A percentile compares a stretch with the other conserved stretches of the same genome.
These are phyloP conservation scores for Saccostrea glomerata DNA, from an alignment of 1,140 invertebrate genomes.

Conservation along the genomic window DNA sequence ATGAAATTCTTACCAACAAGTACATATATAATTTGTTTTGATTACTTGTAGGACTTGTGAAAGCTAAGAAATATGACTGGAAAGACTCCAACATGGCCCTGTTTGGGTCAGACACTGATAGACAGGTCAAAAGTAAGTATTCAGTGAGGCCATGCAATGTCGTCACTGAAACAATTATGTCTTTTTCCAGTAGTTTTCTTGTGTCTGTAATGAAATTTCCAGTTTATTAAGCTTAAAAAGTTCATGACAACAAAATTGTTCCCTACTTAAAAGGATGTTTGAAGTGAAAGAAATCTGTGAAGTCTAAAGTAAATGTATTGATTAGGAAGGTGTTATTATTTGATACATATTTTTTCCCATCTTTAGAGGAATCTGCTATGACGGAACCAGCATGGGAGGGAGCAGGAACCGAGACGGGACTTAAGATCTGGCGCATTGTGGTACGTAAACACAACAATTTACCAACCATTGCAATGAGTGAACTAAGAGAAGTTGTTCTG, in stretches of 20 bases:
- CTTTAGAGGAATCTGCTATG: conserved; percentile 74
- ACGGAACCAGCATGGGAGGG: conserved; percentile 78
- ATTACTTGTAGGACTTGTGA: conserved; percentile 63
- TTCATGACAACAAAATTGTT: too few relatives aligned
- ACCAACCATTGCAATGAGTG: too few relatives aligned
- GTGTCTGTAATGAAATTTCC: too few relatives aligned
- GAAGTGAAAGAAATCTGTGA: too few relatives aligned
- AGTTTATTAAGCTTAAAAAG: too few relatives aligned
- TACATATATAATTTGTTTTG: conserved; percentile 5
- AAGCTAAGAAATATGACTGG: conserved; percentile 76
- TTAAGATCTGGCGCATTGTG: conserved; percentile 80
- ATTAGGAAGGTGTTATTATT: too few relatives aligned
- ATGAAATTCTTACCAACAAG: too few relatives aligned
- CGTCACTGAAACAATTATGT: neutral
- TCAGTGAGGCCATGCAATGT: neutral
- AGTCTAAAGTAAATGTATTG: too few relatives aligned
- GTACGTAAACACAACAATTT: conserved; percentile 57
- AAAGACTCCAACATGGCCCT: conserved; percentile 76
- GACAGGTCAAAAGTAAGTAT: conserved; percentile 73
- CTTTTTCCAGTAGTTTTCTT: too few relatives aligned
- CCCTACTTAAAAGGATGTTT: too few relatives aligned
- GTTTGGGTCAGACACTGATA: conserved; percentile 74
- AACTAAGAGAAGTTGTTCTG: too few relatives aligned
- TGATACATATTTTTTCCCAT: neutral
- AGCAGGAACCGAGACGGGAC: conserved; percentile 76